These are phyloP conservation scores for Heliconius eleuchia DNA, from an alignment of 1,140 invertebrate genomes.

Conservation along the genomic window DNA sequence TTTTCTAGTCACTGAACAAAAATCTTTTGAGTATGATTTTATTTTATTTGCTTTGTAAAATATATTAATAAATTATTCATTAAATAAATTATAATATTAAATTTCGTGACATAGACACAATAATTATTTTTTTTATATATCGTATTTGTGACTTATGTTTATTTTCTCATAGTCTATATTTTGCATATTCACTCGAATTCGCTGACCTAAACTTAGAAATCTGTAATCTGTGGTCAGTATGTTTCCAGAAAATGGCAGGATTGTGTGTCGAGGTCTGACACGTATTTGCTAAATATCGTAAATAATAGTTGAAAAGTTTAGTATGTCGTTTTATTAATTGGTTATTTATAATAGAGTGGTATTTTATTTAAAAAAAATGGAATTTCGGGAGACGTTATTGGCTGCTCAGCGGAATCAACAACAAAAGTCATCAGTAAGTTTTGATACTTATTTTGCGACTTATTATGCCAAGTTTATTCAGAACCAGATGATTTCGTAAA, in stretches of 20 bases:
- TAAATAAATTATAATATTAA: too few relatives aligned
- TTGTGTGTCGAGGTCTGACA: conserved; percentile 73
- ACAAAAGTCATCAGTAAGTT: conserved; percentile 78
- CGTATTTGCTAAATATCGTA: conserved; percentile 73
- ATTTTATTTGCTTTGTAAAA: too few relatives aligned
- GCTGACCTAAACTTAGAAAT: conserved; percentile 13
- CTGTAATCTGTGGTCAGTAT: conserved; percentile 65
- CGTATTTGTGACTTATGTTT: neutral
- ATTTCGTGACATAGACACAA: too few relatives aligned
- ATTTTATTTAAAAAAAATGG: conserved; percentile 57
- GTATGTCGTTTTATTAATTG: conserved; percentile 48
- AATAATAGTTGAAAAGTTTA: conserved; percentile 62
- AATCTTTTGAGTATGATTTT: too few relatives aligned
- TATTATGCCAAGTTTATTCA: conserved; percentile 32
- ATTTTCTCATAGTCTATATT: neutral
- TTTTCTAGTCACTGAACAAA: too few relatives aligned
- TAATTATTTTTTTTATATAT: too few relatives aligned
- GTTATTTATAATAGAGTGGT: conserved; percentile 26
- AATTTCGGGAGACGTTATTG: conserved; percentile 74
- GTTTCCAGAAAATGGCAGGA: conserved; percentile 78
- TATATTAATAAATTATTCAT: too few relatives aligned
- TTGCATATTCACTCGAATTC: neutral
- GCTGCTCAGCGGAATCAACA: conserved; percentile 79
- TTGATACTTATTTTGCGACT: conserved; percentile 54
- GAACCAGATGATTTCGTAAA: conserved; percentile 1